Percentiles rank a stretch among this genome's conserved stretches.
These are phyloP conservation scores for Epiblema foenella DNA, from an alignment of 2,888 invertebrate genomes.

Conservation along the genomic window DNA sequence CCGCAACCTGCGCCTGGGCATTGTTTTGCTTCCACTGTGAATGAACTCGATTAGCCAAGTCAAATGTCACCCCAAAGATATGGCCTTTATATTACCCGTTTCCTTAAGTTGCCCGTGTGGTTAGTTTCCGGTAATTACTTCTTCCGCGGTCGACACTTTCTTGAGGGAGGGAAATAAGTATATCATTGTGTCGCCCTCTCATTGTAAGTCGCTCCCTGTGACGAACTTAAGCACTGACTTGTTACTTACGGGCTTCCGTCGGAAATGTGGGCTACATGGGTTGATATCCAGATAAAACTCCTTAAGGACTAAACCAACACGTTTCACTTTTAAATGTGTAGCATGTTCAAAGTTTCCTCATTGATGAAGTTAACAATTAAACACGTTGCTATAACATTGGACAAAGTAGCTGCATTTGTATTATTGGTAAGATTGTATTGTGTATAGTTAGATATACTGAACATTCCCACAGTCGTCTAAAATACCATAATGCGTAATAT, in stretches of 20 bases:
- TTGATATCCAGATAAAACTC: slow-evolving; percentile 49
- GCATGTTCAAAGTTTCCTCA: slow-evolving; percentile 5
- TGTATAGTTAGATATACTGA: slow-evolving; percentile 47
- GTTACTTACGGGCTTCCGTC: slow-evolving; percentile 73
- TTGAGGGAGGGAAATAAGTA: slow-evolving; percentile 60
- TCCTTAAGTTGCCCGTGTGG: slow-evolving; percentile 66
- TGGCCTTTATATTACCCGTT: slow-evolving; percentile 66
- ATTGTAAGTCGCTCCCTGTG: slow-evolving; percentile 72
- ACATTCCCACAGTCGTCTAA: slow-evolving; percentile 42
- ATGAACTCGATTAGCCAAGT: slow-evolving; percentile 78
- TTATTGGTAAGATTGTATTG: slow-evolving; percentile 48
- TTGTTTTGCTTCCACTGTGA: slow-evolving; percentile 76
- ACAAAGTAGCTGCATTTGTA: slow-evolving; percentile 33
- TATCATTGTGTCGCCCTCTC: slow-evolving; percentile 71
- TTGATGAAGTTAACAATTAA: slow-evolving; percentile 30
- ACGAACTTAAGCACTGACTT: slow-evolving; percentile 72
- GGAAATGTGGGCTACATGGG: slow-evolving; percentile 71
- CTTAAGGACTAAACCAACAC: slow-evolving; percentile 43
- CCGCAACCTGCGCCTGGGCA: slow-evolving; percentile 63
- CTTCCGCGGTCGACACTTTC: slow-evolving; percentile 70
- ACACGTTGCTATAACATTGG: slow-evolving; percentile 19
- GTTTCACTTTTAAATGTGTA: slow-evolving; percentile 22
- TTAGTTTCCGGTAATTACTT: slow-evolving; percentile 80
- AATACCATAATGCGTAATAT: slow-evolving; percentile 45
- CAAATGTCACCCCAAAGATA: slow-evolving; percentile 79